Conservation (phyloP, 2,113 vertebrate genomes). For the Daboia siamensis region DNA sequence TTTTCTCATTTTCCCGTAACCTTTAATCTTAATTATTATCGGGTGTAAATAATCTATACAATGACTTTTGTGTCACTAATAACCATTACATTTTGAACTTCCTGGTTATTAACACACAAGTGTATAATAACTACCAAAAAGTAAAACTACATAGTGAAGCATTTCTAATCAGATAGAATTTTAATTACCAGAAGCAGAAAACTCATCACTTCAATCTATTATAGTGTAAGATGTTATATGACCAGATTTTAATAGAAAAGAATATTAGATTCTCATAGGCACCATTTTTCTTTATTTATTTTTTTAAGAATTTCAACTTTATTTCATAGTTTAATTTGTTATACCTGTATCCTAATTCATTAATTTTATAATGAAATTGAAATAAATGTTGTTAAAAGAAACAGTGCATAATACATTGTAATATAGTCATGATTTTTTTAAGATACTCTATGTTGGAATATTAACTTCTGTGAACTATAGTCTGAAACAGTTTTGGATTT, state of each 20-base stretch:
- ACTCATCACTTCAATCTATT: constrained; percentile 62
- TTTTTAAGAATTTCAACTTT: constrained; percentile 52
- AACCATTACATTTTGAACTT: constrained; percentile 39
- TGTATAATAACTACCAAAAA: constrained; percentile 68
- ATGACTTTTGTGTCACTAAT: constrained; percentile 38
- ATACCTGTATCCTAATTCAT: constrained; percentile 48
- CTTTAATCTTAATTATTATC: constrained; percentile 34
- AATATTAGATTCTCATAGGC: constrained; percentile 64
- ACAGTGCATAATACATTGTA: constrained; percentile 11
- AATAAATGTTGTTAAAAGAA: constrained; percentile 47
- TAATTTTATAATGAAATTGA: constrained; percentile 34
- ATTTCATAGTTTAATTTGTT: constrained; percentile 50
- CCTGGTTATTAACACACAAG: constrained; percentile 50
- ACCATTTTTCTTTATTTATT: constrained; percentile 71
- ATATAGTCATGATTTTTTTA: background rate
- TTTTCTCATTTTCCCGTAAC: constrained; percentile 25
- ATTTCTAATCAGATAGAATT: constrained; percentile 65
- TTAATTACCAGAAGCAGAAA: constrained; percentile 73
- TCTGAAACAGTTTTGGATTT: background rate
- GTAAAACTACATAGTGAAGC: constrained; percentile 66
- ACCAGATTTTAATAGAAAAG: constrained; percentile 63
- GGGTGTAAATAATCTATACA: constrained; percentile 41
- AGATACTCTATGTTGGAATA: background rate
- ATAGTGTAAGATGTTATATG: constrained; percentile 48
- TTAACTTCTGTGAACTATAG: background rate